Conservation (phyloP, 2,113 vertebrate genomes). For the Pagrus major region DNA sequence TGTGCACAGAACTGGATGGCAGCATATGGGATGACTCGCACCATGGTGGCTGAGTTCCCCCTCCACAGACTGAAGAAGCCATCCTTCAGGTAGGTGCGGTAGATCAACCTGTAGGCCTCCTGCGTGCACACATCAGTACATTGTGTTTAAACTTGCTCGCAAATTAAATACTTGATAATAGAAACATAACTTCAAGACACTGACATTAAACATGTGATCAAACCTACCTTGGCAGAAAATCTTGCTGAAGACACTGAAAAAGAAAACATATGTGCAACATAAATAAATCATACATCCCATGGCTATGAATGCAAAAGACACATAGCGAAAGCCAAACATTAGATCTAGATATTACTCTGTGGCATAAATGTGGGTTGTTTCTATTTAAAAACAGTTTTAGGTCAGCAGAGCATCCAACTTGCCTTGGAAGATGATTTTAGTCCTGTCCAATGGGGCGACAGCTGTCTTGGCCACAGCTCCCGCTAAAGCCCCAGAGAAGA, state of each 20-base stretch:
- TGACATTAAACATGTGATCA: not conserved
- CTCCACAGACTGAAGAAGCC: constrained; percentile 97
- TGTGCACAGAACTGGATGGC: constrained; percentile 98
- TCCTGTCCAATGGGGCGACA: constrained; percentile 95
- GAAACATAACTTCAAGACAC: not conserved
- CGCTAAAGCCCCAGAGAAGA: constrained; percentile 93
- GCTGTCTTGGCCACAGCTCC: constrained; percentile 97
- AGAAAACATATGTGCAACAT: constrained; percentile 33
- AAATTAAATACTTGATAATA: not conserved
- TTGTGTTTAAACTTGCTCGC: not conserved
- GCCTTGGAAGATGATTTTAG: constrained; percentile 99
- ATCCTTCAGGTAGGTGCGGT: constrained; percentile 93
- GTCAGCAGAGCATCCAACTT: constrained; percentile 49
- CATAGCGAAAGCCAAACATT: not conserved
- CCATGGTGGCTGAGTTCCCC: constrained; percentile 98
- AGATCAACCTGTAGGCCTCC: constrained; percentile 95
- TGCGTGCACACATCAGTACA: constrained; percentile 60
- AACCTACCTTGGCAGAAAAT: constrained; percentile 96
- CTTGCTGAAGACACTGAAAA: constrained; percentile 94
- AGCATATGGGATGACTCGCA: constrained; percentile 95
- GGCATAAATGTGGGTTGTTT: constrained; percentile 10
- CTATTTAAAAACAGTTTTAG: constrained; percentile 21
- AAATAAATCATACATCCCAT: constrained; percentile 7
- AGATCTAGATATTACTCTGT: not conserved
- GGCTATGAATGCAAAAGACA: not conserved